These are phyloP conservation scores for Ceratosolen solmsi DNA, from an alignment of 1,140 invertebrate genomes.

Conservation along the genomic window DNA sequence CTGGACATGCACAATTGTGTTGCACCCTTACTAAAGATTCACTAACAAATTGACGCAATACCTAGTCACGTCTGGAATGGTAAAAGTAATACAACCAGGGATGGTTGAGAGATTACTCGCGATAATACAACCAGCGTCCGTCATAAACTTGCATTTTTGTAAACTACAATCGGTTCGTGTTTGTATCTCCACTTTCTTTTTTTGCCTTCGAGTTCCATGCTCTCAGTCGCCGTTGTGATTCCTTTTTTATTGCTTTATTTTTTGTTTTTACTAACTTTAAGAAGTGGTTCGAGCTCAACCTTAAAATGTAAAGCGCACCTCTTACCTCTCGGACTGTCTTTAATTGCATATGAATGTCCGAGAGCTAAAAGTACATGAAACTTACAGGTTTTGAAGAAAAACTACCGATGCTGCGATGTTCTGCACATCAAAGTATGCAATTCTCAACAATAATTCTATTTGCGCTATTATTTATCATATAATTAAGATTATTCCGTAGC, in stretches of 20 bases:
- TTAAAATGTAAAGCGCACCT: background rate
- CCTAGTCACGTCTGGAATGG: background rate
- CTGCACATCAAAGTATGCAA: background rate
- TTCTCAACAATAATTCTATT: too few relatives aligned
- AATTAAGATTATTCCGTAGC: too few relatives aligned
- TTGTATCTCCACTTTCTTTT: background rate
- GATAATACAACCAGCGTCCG: background rate
- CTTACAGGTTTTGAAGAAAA: background rate
- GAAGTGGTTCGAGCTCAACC: background rate
- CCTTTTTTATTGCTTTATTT: constrained; percentile 10
- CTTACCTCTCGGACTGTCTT: background rate
- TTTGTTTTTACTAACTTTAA: background rate
- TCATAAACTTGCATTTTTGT: background rate
- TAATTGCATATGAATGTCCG: background rate
- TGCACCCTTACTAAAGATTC: background rate
- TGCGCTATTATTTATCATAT: too few relatives aligned
- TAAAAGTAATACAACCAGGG: background rate
- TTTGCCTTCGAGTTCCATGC: background rate
- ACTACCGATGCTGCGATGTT: background rate
- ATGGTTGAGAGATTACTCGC: background rate
- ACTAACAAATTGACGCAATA: background rate
- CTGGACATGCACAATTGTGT: too few relatives aligned
- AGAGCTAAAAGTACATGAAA: background rate
- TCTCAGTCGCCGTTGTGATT: background rate
- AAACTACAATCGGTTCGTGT: background rate